These are phyloP conservation scores for Aspidiotus destructor DNA, from an alignment of 2,888 invertebrate genomes.

Conservation along the genomic window DNA sequence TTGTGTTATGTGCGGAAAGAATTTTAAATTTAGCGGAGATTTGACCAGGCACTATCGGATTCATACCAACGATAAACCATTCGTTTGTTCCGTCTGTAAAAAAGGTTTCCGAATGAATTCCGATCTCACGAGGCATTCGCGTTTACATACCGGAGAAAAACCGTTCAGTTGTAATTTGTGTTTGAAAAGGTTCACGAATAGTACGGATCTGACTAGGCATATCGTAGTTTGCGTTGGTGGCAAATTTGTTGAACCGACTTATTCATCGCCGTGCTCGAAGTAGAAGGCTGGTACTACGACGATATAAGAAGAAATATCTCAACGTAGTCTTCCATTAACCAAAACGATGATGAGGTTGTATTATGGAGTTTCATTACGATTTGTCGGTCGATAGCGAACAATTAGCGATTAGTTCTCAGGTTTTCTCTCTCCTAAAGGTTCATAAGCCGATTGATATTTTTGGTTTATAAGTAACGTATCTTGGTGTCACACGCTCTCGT, in stretches of 20 bases:
- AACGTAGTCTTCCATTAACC: too few species aligned
- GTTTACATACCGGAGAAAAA: slow-evolving; percentile 26
- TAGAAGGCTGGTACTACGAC: too few species aligned
- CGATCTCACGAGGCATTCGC: slow-evolving; percentile 22
- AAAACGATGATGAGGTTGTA: too few species aligned
- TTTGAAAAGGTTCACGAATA: slow-evolving; percentile 26
- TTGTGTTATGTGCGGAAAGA: slow-evolving; percentile 21
- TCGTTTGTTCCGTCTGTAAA: slow-evolving; percentile 21
- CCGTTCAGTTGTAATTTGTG: slow-evolving; percentile 28
- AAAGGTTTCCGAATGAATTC: slow-evolving; percentile 25
- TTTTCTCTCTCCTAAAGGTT: too few species aligned
- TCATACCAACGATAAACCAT: slow-evolving; percentile 28
- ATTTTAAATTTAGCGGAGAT: slow-evolving; percentile 29
- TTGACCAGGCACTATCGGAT: slow-evolving; percentile 24
- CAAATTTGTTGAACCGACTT: slow-evolving; percentile 16
- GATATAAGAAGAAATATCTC: too few species aligned
- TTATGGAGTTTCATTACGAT: too few species aligned
- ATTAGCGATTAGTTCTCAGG: too few species aligned
- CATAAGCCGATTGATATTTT: too few species aligned
- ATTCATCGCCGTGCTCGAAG: not conserved
- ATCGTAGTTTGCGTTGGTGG: slow-evolving; percentile 26
- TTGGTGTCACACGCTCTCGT: too few species aligned
- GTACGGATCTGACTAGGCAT: slow-evolving; percentile 25
- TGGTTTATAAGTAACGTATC: too few species aligned
- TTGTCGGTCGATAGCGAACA: too few species aligned